A percentile compares a stretch with the other conserved stretches of the same genome.
These are phyloP conservation scores for Ranitomeya imitator DNA, from an alignment of 2,113 vertebrate species.

Conservation along the genomic window DNA sequence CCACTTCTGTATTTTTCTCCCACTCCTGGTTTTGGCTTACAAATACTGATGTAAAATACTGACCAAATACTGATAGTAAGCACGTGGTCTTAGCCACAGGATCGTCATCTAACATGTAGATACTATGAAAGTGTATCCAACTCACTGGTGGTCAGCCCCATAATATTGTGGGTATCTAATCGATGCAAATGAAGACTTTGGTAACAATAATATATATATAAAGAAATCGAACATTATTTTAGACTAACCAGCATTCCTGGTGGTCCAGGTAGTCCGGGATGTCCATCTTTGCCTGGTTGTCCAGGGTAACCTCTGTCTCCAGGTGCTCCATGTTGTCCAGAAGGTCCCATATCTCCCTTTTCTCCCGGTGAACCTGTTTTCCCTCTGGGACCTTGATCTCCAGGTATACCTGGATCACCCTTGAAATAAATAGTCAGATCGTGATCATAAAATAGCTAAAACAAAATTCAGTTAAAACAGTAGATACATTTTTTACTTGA, in stretches of 20 bases:
- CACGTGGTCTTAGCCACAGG: no score
- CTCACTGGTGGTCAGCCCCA: not conserved
- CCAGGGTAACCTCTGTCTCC: constrained; percentile 84
- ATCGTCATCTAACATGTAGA: no score
- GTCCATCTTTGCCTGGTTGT: constrained; percentile 77
- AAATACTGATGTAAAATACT: no score
- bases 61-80: no score
- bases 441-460: not conserved
- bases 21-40: no score
- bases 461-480: not conserved
- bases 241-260: constrained; percentile 74
- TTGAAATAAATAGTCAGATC: constrained; percentile 61
- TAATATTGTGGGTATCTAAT: not conserved
- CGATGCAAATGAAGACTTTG: not conserved
- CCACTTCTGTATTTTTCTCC: no score
- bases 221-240: no score
- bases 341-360: constrained; percentile 76
- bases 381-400: constrained; percentile 90
- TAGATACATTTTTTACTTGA: not conserved
- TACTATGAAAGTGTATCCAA: not conserved
- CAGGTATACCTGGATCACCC: constrained; percentile 92
- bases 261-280: constrained; percentile 74
- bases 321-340: constrained; percentile 71
- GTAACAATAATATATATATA: not conserved
- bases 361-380: constrained; percentile 77